Conservation (phyloP, 2,797 vertebrate species). For the Somateria mollissima region DNA sequence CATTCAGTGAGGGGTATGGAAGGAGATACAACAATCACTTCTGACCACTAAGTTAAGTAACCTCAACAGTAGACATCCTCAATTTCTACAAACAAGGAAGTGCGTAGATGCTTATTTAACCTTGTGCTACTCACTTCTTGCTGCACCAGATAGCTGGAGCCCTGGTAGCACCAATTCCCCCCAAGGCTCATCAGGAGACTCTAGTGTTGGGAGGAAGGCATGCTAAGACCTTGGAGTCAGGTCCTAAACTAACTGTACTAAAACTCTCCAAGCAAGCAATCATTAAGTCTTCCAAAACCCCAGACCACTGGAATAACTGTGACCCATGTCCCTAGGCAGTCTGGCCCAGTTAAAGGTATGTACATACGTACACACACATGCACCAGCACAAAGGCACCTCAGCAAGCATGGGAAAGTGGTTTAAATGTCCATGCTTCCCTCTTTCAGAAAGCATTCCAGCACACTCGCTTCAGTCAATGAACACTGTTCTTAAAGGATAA, state of each 20-base stretch:
- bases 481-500: slow-evolving; percentile 34
- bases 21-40: background rate
- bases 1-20: fast-evolving
- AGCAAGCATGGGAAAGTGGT: background rate
- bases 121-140: background rate
- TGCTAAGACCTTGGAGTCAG: background rate
- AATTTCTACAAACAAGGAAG: background rate
- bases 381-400: background rate
- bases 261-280: background rate
- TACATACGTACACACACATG: fast-evolving
- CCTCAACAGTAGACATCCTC: background rate
- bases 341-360: background rate
- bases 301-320: background rate
- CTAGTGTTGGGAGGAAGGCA: background rate
- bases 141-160: background rate
- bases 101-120: background rate
- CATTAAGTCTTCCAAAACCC: background rate
- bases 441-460: background rate
- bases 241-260: background rate
- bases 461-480: background rate
- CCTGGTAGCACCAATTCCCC: background rate
- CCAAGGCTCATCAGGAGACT: background rate
- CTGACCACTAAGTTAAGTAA: background rate
- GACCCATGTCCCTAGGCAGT: background rate
- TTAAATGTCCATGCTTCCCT: background rate